These are phyloP conservation scores for Augiades crinisus DNA, from an alignment of 2,888 invertebrate species.

Conservation along the genomic window DNA sequence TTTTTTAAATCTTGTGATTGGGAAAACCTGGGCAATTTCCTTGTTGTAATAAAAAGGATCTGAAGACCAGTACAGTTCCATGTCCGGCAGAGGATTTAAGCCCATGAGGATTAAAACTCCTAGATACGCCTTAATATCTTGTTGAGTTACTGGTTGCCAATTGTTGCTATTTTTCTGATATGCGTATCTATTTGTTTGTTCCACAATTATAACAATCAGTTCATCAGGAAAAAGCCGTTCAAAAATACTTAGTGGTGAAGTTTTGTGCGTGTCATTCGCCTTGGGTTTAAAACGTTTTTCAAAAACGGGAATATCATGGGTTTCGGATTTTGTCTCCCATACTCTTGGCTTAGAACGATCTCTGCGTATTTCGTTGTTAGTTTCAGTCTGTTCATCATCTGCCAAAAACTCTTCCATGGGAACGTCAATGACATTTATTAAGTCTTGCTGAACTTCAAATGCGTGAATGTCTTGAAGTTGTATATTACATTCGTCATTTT, in stretches of 20 bases:
- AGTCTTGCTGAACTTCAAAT: no score
- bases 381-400: no score
- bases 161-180: constrained; percentile 35
- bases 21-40: constrained; percentile 38
- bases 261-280: not conserved
- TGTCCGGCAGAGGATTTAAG: constrained; percentile 38
- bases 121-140: constrained; percentile 39
- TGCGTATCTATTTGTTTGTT: constrained; percentile 39
- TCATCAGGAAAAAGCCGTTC: constrained; percentile 37
- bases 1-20: constrained; percentile 32
- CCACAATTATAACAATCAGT: constrained; percentile 33
- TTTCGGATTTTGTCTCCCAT: not conserved
- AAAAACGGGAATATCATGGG: not conserved
- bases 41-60: constrained; percentile 40
- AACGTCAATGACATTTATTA: no score
- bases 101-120: constrained; percentile 44
- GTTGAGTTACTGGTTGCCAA: constrained; percentile 34
- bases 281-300: not conserved
- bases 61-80: constrained; percentile 39
- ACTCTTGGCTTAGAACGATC: not conserved
- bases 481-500: no score
- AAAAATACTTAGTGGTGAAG: constrained; percentile 28
- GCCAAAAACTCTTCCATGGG: no score
- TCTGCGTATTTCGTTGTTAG: no score
- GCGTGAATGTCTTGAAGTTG: no score